phyloP scores from a whole-genome alignment of 2,113 vertebrate genomes.

The Podarcis raffonei region DNA sequence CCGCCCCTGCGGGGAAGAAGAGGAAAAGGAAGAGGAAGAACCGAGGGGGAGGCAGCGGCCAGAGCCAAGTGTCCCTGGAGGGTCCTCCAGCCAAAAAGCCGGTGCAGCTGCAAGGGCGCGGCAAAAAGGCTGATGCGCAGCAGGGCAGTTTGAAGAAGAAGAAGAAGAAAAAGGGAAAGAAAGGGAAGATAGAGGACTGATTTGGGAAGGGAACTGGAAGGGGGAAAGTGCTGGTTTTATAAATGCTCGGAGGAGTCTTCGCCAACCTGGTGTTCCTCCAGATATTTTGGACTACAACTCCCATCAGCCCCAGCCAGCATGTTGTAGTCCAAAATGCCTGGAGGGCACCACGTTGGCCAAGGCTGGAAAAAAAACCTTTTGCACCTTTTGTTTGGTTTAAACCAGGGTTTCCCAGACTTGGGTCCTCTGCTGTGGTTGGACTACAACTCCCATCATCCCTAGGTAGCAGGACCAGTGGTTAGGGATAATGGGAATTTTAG shows the following conservation, averaged over 20 bases:
- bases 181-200: not conserved
- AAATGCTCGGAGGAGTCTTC: not conserved
- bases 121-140: slow-evolving; percentile 11
- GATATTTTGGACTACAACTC: too few species aligned
- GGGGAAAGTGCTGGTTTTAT: slow-evolving; percentile 33
- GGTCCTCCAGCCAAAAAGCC: slow-evolving; percentile 62
- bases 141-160: slow-evolving; percentile 49
- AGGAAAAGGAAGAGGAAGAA: slow-evolving; percentile 40
- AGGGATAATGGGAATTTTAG: too few species aligned
- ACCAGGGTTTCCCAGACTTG: not conserved
- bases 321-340: too few species aligned
- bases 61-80: not conserved
- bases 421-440: too few species aligned
- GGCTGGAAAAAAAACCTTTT: slow-evolving; percentile 41
- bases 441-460: too few species aligned
- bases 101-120: not conserved
- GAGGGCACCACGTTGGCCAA: too few species aligned
- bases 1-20: slow-evolving; percentile 38
- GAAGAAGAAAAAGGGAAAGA: slow-evolving; percentile 10
- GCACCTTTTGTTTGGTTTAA: slow-evolving; percentile 43
- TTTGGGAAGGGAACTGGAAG: slow-evolving; percentile 30
- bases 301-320: too few species aligned
- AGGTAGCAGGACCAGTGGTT: too few species aligned
- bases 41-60: slow-evolving; percentile 47
- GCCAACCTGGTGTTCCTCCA: not conserved